A percentile compares a stretch with the other conserved stretches of the same genome.
phyloP scores from a whole-genome alignment of 2,888 invertebrate species.

The Leptinotarsa peninsularis region DNA sequence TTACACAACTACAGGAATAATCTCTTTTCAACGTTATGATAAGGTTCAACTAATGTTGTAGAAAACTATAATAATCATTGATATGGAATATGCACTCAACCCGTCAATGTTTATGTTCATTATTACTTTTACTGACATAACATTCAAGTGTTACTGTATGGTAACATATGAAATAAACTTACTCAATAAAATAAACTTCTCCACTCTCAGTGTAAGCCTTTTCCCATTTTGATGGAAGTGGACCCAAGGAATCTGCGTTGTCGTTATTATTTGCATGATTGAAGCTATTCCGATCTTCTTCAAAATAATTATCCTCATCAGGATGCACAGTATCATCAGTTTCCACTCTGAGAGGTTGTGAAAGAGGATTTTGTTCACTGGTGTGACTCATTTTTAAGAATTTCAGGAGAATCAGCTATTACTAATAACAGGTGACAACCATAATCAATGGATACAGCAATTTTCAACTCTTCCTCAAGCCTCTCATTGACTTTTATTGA shows the following conservation, averaged over 20 bases:
- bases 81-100: too few species aligned
- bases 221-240: slow-evolving; percentile 96
- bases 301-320: slow-evolving; percentile 59
- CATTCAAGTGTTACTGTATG: too few species aligned
- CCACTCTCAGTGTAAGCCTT: slow-evolving; percentile 97
- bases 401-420: slow-evolving; percentile 1
- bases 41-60: too few species aligned
- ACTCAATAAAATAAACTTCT: slow-evolving; percentile 98
- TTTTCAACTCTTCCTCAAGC: neutral
- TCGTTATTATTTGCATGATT: slow-evolving; percentile 59
- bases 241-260: slow-evolving; percentile 84
- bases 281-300: slow-evolving; percentile 61
- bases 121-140: too few species aligned
- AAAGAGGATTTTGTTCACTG: slow-evolving; percentile 64
- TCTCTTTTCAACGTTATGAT: too few species aligned
- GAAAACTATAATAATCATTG: too few species aligned
- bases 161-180: slow-evolving; percentile 64
- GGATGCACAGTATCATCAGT: slow-evolving; percentile 60
- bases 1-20: too few species aligned
- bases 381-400: slow-evolving; percentile 62
- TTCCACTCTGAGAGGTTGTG: slow-evolving; percentile 64
- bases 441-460: slow-evolving; percentile 8
- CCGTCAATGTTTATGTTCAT: too few species aligned
- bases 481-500: slow-evolving; percentile 18
- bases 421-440: neutral